Evolutionary conservation across 2,888 invertebrate genomes (phyloP).

Genomic region (Synanthedon tipuliformis): DNA sequence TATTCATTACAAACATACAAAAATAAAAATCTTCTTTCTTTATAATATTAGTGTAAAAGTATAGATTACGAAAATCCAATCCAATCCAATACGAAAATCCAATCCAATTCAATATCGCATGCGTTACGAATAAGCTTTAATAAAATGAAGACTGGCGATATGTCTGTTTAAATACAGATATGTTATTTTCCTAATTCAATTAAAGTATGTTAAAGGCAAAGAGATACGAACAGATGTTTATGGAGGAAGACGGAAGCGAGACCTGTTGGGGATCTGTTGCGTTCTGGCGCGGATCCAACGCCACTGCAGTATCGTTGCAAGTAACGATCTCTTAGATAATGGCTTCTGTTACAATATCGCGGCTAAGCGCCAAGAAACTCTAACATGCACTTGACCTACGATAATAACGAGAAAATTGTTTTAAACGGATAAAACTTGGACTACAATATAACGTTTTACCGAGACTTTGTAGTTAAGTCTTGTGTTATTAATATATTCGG

Average conservation of each 20-base stretch:
- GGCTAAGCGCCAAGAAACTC: not conserved
- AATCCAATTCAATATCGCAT: no score
- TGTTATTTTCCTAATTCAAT: slow-evolving; percentile 1
- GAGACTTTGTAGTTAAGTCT: no score
- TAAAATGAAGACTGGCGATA: slow-evolving; percentile 9
- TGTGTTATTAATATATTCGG: no score
- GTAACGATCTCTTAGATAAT: slow-evolving; percentile 40
- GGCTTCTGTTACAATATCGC: slow-evolving; percentile 8
- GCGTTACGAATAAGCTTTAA: no score
- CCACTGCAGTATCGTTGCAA: slow-evolving; percentile 37
- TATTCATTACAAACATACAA: no score
- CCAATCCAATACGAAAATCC: no score
- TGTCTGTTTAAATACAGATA: slow-evolving; percentile 7
- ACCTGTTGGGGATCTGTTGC: slow-evolving; percentile 58
- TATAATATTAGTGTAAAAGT: no score
- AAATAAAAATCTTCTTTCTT: no score
- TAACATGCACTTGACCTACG: not conserved
- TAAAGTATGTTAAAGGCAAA: no score
- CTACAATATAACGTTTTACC: no score
- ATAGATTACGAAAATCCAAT: no score
- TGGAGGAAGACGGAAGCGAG: slow-evolving; percentile 4
- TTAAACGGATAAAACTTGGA: not conserved
- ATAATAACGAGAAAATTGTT: not conserved
- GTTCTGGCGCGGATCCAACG: slow-evolving; percentile 48
- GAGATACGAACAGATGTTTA: slow-evolving; percentile 12